Conservation (phyloP, 2,113 vertebrate genomes). For the Seriola rivoliana region DNA sequence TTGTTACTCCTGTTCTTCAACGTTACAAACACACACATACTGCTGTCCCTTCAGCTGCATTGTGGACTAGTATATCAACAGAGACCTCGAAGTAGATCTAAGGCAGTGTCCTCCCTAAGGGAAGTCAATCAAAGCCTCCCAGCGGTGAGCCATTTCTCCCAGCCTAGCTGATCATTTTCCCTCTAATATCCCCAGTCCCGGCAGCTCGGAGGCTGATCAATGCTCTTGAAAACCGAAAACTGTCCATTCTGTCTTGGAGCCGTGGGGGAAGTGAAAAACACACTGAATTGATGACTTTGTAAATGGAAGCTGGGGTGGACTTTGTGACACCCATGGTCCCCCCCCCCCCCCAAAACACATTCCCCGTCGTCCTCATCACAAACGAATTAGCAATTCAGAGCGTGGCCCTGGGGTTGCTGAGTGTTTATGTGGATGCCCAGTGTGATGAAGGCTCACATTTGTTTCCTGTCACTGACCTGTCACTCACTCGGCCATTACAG, state of each 20-base stretch:
- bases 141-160: conserved; percentile 68
- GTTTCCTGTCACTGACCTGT: conserved; percentile 82
- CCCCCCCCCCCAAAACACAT: conserved; percentile 36
- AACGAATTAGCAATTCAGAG: conserved; percentile 83
- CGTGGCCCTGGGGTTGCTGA: conserved; percentile 62
- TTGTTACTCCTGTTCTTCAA: conserved; percentile 45
- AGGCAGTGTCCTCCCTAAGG: conserved; percentile 52
- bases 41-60: conserved; percentile 42
- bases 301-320: conserved; percentile 57
- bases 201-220: conserved; percentile 78
- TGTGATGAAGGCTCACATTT: conserved; percentile 84
- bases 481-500: conserved; percentile 73
- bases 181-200: conserved; percentile 69
- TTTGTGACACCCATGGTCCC: conserved; percentile 53
- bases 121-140: conserved; percentile 79
- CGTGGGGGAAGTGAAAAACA: conserved; percentile 66
- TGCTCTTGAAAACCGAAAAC: conserved; percentile 78
- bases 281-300: conserved; percentile 77
- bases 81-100: conserved; percentile 55
- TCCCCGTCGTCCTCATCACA: conserved; percentile 58
- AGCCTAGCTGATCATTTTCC: conserved; percentile 78
- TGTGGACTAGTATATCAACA: conserved; percentile 46
- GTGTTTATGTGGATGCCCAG: conserved; percentile 80
- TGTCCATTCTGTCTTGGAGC: conserved; percentile 63
- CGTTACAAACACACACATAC: conserved; percentile 34